Evolutionary conservation across 1,140 invertebrate genomes (phyloP).

Genomic region (Drosophila subobscura): DNA sequence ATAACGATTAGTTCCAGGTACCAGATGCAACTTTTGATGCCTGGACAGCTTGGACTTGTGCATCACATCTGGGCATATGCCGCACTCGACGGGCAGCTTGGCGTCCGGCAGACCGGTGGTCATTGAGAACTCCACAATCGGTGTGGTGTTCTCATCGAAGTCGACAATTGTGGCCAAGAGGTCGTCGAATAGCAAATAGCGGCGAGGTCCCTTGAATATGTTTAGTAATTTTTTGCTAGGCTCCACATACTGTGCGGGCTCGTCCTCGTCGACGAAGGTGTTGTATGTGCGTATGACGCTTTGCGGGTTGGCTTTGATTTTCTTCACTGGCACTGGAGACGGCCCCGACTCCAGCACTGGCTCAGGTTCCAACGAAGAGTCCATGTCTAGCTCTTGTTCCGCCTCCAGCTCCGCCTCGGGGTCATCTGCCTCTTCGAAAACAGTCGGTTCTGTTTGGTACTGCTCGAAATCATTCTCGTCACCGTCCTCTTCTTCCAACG

Average conservation of each 20-base stretch:
- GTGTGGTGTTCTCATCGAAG: constrained; percentile 69
- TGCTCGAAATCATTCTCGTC: constrained; percentile 21
- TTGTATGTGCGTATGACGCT: constrained; percentile 11
- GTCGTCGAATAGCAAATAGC: constrained; percentile 76
- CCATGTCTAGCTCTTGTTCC: too few relatives aligned
- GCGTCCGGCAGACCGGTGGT: constrained; percentile 52
- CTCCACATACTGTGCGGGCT: constrained; percentile 21
- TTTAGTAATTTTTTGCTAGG: constrained; percentile 69
- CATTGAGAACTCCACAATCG: constrained; percentile 78
- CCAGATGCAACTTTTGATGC: constrained; percentile 73
- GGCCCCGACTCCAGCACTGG: not conserved
- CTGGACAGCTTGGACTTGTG: constrained; percentile 60
- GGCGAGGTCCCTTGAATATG: constrained; percentile 61
- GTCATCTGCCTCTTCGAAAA: constrained; percentile 13
- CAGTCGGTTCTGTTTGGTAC: constrained; percentile 1
- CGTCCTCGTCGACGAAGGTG: constrained; percentile 24
- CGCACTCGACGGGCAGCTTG: constrained; percentile 74
- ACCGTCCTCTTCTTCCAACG: constrained; percentile 48
- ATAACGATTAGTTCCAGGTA: constrained; percentile 72
- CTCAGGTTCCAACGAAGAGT: not conserved
- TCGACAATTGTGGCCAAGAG: constrained; percentile 77
- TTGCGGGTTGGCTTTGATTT: not conserved
- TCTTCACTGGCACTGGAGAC: constrained; percentile 2
- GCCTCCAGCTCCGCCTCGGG: constrained; percentile 19
- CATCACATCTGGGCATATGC: constrained; percentile 80